Conservation (phyloP, 2,113 vertebrate species). For the Formicarius rufipectus region DNA sequence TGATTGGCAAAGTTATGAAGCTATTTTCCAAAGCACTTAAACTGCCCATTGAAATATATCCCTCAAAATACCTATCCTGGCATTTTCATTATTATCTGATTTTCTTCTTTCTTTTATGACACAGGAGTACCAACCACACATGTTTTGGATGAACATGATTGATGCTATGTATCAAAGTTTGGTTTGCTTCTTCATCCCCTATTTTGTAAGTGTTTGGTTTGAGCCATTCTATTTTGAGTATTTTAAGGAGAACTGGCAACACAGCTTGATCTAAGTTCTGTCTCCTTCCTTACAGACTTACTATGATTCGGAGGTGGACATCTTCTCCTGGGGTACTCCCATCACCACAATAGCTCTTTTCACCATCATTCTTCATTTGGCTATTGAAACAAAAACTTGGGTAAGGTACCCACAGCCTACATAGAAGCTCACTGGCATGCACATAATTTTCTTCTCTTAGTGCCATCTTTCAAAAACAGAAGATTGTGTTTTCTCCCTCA, state of each 20-base stretch:
- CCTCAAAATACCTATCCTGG: not conserved
- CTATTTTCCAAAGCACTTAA: not conserved
- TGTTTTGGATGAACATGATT: constrained; percentile 99
- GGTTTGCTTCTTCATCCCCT: constrained; percentile 95
- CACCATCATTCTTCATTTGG: constrained; percentile 93
- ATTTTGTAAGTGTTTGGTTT: constrained; percentile 85
- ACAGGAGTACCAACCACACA: constrained; percentile 92
- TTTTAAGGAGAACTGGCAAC: not conserved
- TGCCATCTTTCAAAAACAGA: not conserved
- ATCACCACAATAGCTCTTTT: constrained; percentile 88
- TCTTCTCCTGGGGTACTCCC: constrained; percentile 96
- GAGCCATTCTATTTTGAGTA: not conserved
- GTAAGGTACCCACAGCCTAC: constrained; percentile 71
- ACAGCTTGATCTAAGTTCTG: not conserved
- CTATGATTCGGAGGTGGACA: constrained; percentile 87
- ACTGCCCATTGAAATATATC: not conserved
- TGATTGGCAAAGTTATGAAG: not conserved
- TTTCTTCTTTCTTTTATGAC: not conserved
- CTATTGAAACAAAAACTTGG: constrained; percentile 98
- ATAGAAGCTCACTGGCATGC: not conserved
- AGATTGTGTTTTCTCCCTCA: not conserved
- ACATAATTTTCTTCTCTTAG: not conserved
- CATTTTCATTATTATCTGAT: not conserved
- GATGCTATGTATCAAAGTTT: constrained; percentile 98
- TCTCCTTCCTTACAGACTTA: constrained; percentile 81